A percentile compares a stretch with the other conserved stretches of the same genome.
Conservation (phyloP, 2,888 invertebrate genomes). For the Melieria picta region DNA sequence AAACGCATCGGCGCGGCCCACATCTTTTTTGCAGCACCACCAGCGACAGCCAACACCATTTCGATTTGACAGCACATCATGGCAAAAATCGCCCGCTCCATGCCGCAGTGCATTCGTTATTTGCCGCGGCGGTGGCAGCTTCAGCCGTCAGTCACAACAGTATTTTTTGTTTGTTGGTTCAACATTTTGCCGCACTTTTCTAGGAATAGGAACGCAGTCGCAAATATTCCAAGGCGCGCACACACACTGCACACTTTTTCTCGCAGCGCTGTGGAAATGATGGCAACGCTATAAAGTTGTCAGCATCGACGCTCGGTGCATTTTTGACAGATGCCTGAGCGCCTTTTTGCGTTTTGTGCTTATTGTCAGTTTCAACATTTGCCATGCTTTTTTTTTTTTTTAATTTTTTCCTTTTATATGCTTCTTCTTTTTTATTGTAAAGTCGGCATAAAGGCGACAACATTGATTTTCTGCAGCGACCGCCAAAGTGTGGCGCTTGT, state of each 20-base stretch:
- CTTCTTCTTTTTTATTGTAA: neutral
- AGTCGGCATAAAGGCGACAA: neutral
- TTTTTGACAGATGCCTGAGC: slow-evolving; percentile 23
- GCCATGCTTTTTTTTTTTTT: neutral
- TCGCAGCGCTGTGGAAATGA: slow-evolving; percentile 31
- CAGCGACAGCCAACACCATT: slow-evolving; percentile 3
- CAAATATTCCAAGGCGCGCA: too few relatives aligned
- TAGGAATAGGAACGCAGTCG: too few relatives aligned
- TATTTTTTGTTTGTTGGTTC: too few relatives aligned
- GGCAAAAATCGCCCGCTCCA: slow-evolving; percentile 8
- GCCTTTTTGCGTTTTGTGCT: too few relatives aligned
- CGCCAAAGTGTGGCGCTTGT: neutral
- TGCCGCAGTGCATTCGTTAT: too few relatives aligned
- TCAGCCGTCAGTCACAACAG: too few relatives aligned
- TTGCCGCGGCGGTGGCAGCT: too few relatives aligned
- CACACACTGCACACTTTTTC: neutral
- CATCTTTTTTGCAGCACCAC: slow-evolving; percentile 40
- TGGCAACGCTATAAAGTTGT: slow-evolving; percentile 44
- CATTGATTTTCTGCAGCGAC: neutral
- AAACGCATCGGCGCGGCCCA: slow-evolving; percentile 9
- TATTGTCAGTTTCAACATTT: neutral
- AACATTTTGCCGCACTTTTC: too few relatives aligned
- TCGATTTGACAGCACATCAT: slow-evolving; percentile 30
- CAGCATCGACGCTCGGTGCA: slow-evolving; percentile 38
- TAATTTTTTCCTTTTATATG: too few relatives aligned